These are phyloP conservation scores for Micromys minutus DNA, from an alignment of 2,113 vertebrate species.

Conservation along the genomic window DNA sequence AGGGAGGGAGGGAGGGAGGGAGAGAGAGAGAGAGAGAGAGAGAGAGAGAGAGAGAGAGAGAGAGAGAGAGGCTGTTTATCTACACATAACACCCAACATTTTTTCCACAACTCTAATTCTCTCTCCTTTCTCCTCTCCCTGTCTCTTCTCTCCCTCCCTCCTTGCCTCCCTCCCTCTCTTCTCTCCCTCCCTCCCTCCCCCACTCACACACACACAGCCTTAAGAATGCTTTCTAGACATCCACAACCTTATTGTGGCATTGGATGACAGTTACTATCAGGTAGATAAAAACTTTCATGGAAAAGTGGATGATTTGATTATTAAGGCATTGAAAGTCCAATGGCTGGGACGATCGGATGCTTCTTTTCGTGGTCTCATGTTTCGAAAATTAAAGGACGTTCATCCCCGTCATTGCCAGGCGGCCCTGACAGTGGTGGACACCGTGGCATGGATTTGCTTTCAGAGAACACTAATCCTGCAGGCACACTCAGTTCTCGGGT, in stretches of 20 bases:
- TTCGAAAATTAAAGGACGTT: slow-evolving; percentile 67
- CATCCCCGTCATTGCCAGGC: not conserved
- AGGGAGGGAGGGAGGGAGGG: not conserved
- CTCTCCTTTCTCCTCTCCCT: not conserved
- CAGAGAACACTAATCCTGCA: slow-evolving; percentile 41
- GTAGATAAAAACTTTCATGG: not conserved
- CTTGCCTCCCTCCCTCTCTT: accelerated
- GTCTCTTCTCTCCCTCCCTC: accelerated
- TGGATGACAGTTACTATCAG: slow-evolving; percentile 69
- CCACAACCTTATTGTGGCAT: slow-evolving; percentile 62
- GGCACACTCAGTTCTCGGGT: slow-evolving; percentile 52
- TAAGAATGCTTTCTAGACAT: not conserved
- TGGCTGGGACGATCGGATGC: not conserved
- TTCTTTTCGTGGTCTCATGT: slow-evolving; percentile 44
- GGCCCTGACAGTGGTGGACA: slow-evolving; percentile 55
- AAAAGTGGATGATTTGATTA: slow-evolving; percentile 19
- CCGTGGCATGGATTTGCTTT: slow-evolving; percentile 41
- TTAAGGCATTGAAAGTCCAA: not conserved
- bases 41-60: not conserved
- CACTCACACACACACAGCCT: not conserved
- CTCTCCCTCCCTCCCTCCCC: not conserved
- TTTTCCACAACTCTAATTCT: not conserved
- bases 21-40: not conserved
- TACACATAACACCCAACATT: not conserved
- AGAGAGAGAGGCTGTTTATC: not conserved